Base-by-base conservation (phyloP, 2,888 invertebrate genomes). In the Pseudococcus viburni region DNA sequence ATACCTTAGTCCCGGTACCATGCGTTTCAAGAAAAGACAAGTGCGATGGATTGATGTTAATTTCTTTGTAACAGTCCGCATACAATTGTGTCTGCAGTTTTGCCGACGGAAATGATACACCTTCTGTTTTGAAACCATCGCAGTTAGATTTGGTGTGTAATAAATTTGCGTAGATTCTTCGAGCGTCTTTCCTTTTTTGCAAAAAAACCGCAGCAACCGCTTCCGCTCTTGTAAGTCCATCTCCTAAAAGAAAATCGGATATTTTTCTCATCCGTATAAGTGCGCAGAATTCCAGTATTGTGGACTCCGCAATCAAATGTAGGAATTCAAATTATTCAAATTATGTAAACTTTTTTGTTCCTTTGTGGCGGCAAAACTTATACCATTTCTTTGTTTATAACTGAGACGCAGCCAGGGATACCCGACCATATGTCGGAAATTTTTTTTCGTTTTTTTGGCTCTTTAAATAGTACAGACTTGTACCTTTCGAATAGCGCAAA, bases 81-180 rank as follows among this genome's bases (percentile, higher is more conserved):
- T 90, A 51, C 11, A 90, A 39, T 26, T 80, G 19, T 51, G 84
- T 88, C n/a, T 87, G 89, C 33, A 42, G 5, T 5, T 85, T 22
- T 0, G 17, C 26, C 0, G 89, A 88, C 73, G 86, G 83, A 85
- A 73, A 73, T 12, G 22, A n/a, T 15, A 89, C 68, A n/a, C 85
- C 77, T 84, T 89, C 68, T n/a, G 80, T 12, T 1, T 39, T 92
- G 89, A 91, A 91, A 0, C 94, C 94, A 91, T 94, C 94, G 89
- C 93, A 93, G 90, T 93, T 92, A 15, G 92, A 92, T 64, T 86
- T 86, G 6, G 68, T 5, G 46, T 86, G 86, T 2, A 86, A 39
- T 86, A 93, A 93, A 11, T 93, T 93, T 22, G 92, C 92, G 89
- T 93, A 93, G 19, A 92, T 90, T 84, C 93, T 90, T 88, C 91